Evolutionary conservation across 2,888 invertebrate genomes (phyloP), one percentile per base, ranked within the genome.

Genomic region (Hetaerina titia): DNA sequence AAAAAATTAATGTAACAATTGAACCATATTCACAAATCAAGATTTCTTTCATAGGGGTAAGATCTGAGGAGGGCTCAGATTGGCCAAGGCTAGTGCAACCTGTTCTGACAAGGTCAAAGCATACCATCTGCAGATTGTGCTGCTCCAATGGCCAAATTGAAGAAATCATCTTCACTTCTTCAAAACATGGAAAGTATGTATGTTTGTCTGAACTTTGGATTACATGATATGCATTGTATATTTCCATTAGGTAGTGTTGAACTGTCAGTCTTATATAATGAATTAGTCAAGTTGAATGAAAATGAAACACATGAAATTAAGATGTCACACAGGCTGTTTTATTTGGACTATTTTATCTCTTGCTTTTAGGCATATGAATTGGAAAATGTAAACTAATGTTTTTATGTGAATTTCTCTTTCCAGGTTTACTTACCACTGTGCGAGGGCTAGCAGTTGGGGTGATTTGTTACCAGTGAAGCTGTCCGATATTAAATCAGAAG

Each of bases 41-140:
- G 7, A 88, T 94, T 63, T 69, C n/a, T 64, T 94, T 45, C 57
- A 45, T 22, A 97, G 97, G 97, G 45, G 95, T 96, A 4, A 96
- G 97, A 74, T 96, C 97, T 0, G 96, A 97, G 0, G 96, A 97
- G 95, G 97, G 97, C 95, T 97, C 97, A 0, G 97, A 97, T 22
- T 99, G 99, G 99, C 99, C 99, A 0, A 97, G 99, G 95, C 96
- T 99, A 56, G 98, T 99, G 0, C 96, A 98, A 95, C 98, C 98
- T n/a, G 97, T 98, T 0, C 96, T 98, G 56, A 97, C 98, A 2
- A 97, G 98, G 95, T 97, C 98, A 0, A 97, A 97, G 95, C 99
- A 99, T 96, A 97, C 98, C 0, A 97, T 98, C 95, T 99, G 99
- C 96, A 97, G 98, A 95, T 96, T 98, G 96, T 99, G 99, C 96